Conservation (phyloP, 2,113 vertebrate genomes). For the Rhineura floridana region DNA sequence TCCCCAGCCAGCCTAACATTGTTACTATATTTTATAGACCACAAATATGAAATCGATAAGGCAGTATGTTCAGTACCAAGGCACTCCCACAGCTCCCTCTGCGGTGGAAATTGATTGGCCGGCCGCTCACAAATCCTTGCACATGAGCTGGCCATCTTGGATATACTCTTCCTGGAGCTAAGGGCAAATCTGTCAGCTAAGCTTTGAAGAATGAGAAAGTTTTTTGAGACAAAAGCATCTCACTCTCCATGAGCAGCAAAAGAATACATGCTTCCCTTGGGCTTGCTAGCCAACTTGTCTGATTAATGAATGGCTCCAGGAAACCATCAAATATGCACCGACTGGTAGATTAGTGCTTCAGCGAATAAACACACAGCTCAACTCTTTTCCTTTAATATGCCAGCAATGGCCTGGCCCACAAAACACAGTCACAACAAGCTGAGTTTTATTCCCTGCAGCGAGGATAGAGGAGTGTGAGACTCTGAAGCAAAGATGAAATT, state of each 20-base stretch:
- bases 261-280: constrained; percentile 29
- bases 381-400: not conserved
- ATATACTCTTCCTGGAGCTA: constrained; percentile 33
- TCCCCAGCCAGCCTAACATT: not conserved
- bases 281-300: not conserved
- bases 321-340: constrained; percentile 8
- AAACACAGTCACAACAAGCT: not conserved
- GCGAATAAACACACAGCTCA: constrained; percentile 16
- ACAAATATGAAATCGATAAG: constrained; percentile 61
- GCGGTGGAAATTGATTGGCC: constrained; percentile 39
- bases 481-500: constrained; percentile 7
- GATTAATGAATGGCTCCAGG: constrained; percentile 33
- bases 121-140: constrained; percentile 42
- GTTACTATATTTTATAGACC: constrained; percentile 55
- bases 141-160: not conserved
- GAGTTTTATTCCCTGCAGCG: not conserved
- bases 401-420: not conserved
- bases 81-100: not conserved
- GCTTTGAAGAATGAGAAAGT: not conserved
- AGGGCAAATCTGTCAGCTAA: constrained; percentile 49
- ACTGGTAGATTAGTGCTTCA: constrained; percentile 26
- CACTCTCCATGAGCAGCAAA: not conserved
- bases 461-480: not conserved
- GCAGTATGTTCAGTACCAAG: constrained; percentile 33
- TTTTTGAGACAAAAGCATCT: constrained; percentile 44